Base-by-base conservation (phyloP, 2,113 vertebrate species). In the Psettodes erumei region DNA sequence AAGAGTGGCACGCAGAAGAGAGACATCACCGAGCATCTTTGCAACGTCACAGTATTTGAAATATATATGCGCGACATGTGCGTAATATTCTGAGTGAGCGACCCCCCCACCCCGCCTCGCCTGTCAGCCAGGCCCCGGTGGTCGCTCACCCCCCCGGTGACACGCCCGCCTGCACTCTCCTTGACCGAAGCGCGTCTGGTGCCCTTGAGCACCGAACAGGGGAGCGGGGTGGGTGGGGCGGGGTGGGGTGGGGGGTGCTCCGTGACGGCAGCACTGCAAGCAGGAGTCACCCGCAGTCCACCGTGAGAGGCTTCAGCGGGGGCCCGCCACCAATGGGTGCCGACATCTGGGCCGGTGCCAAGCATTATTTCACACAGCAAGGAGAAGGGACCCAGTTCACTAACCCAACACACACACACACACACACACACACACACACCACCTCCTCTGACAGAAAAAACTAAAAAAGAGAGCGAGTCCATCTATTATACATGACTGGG, bases 401-500 rank as follows among this genome's bases (percentile, higher is more conserved):
- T 91, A 78, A 64, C 79, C 75, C 64, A 67, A 78, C 63, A 33
- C 67, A 63, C 5, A 11, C 30, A n/a, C n/a, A 86, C 79, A 81
- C 91, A 89, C 92, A 71, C 81, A 85, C 74, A 60, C 55, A 38
- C 6, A 61, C 45, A 77, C 73, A 77, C 87, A 79, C 75, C 72
- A 83, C 67, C 82, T 65, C 54, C 82, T 84, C 71, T 88, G 77
- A 86, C 86, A 89, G 86, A 91, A 84, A 84, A 83, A 43, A 71
- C 6, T n/a, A 50, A 5, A 89, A 93, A 59, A 82, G 71, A 73
- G 23, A 81, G 60, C 59, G 51, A 85, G 47, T 15, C 35, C 87
- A 94, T 97, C 92, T 95, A 97, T 97, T 96, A 96, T 96, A 94
- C 89, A 97, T 96, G 87, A 81, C 90, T 42, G 38, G 71, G 85